Base-by-base conservation (phyloP, 1,140 invertebrate genomes). In the Camponotus pennsylvanicus region DNA sequence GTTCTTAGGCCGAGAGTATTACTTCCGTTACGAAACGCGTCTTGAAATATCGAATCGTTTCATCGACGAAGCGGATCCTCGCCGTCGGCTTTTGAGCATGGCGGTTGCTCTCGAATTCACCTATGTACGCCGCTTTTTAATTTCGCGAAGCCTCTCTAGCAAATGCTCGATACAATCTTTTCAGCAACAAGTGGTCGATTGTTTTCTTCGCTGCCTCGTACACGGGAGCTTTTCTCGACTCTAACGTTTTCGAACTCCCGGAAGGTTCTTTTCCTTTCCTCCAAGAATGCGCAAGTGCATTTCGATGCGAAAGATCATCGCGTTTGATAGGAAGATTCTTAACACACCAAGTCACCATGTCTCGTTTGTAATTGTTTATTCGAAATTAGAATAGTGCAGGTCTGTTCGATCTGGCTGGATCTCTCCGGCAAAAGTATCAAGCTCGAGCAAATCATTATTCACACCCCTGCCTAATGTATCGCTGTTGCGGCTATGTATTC, bases 161-260 rank as follows among this genome's bases (percentile, higher is more conserved):
- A 69, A 80, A 80, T 83, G 69, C 86, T 73, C 40, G 79, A 88
- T 79, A 77, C 86, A 70, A 90, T 90, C 63, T 90, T 88, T 90
- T 86, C 89, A 91, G 89, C 89, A 91, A 91, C 89, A 91, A 90
- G 89, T 91, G 89, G 89, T 88, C 88, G 89, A 34, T 49, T 61
- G 82, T 59, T 55, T 87, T 57, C 64, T 79, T 85, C 40, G n/a
- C 40, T 18, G 70, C 52, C 42, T 78, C 83, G 75, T 13, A 15
- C 73, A 42, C 75, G 11, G 9, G 73, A 52, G 27, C 59, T 61
- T 34, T 18, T 45, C 42, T 57, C 75, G 27, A 55, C 76, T 55
- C 27, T 57, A 83, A 77, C 76, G 61, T 64, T 67, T 70, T 80
- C 59, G 27, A 86, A 83, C 75, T 83, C 79, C 79, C 69, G 27